These are phyloP conservation scores for Sycophila sp. DNA, from an alignment of 1,140 invertebrate genomes.

Conservation along the genomic window DNA sequence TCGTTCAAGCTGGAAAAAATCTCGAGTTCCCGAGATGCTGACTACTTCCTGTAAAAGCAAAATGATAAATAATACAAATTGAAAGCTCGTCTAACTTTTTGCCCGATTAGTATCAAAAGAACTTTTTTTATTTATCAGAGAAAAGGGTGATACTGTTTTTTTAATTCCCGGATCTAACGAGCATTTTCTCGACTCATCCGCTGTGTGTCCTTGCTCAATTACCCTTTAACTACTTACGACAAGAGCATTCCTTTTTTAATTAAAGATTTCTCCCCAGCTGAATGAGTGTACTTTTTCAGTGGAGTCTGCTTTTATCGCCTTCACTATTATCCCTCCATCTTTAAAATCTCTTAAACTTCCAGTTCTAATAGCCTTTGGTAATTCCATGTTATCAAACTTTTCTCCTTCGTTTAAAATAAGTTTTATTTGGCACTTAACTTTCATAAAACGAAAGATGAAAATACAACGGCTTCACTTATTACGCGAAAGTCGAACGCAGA, in stretches of 20 bases:
- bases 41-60: too few species aligned
- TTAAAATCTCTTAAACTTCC: background rate
- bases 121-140: background rate
- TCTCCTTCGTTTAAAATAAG: too few species aligned
- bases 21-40: too few species aligned
- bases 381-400: too few species aligned
- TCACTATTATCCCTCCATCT: background rate
- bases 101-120: background rate
- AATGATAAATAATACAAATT: background rate
- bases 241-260: conserved; percentile 20
- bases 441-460: too few species aligned
- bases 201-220: background rate
- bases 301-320: background rate
- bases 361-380: background rate
- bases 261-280: conserved; percentile 2
- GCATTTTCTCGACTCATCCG: background rate
- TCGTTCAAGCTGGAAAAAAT: too few species aligned
- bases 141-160: background rate
- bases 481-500: too few species aligned
- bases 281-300: background rate
- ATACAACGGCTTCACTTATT: too few species aligned
- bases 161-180: background rate
- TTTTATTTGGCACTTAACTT: too few species aligned
- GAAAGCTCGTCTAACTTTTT: background rate
- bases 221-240: conserved; percentile 7